Base-by-base conservation (phyloP, 2,797 vertebrate genomes). In the Pipistrellus pygmaeus region DNA sequence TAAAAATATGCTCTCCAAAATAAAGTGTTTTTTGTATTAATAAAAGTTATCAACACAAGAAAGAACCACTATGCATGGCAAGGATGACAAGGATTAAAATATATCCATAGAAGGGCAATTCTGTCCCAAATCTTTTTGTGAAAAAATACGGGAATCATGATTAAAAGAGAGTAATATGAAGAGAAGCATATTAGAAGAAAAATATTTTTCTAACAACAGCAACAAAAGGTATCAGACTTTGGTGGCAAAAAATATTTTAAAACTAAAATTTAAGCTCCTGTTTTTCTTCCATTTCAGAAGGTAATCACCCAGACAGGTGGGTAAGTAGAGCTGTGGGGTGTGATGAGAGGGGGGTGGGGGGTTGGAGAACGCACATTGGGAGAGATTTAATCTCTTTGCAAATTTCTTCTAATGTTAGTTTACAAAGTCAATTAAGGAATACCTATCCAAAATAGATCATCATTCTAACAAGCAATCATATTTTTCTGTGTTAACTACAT, bases 401-500 rank as follows among this genome's bases (percentile, higher is more conserved):
- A 21, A 48, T 91, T 76, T 95, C 84, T 94, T 94, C 68, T 81
- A 92, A 64, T 69, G 73, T 75, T 68, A 95, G 69, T 80, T 91
- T 78, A 93, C 41, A 71, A 83, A 95, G 62, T 86, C 83, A 96
- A 66, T 92, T 93, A 95, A 95, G 53, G 62, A 88, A 94, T n/a
- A 94, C 15, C 71, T 85, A 76, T 38, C 41, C 53, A 88, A 94
- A 94, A 95, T 5, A 91, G n/a, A 91, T 83, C 55, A 89, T 41
- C 62, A 92, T 10, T 95, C 60, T 96, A 90, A 87, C 8, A 94
- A 87, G 13, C 89, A 96, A 23, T 78, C 51, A 83, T 32, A 88
- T 46, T 81, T 91, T 85, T 76, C 38, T 94, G 64, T 14, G 48
- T 88, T 93, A 92, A 75, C 57, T 30, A 88, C 20, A 76, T 88